Evolutionary conservation across 2,888 invertebrate species (phyloP).

Genomic region (Eulithis prunata): DNA sequence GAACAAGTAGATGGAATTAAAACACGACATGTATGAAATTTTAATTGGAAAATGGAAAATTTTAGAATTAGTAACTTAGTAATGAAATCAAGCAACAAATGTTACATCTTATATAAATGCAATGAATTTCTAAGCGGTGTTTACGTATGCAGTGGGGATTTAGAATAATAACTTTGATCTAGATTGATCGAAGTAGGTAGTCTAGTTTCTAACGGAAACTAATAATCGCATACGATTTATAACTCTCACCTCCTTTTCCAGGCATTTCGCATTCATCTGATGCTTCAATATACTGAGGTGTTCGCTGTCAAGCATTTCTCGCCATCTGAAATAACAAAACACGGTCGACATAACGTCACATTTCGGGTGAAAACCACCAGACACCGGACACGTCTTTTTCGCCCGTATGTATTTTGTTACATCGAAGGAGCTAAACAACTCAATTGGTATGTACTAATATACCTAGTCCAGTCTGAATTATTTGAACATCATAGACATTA

Average conservation of each 20-base stretch:
- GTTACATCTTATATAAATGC: neutral
- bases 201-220: slow-evolving; percentile 33
- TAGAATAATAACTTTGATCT: slow-evolving; percentile 8
- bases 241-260: slow-evolving; percentile 66
- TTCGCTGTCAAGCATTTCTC: slow-evolving; percentile 71
- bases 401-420: no score
- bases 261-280: slow-evolving; percentile 72
- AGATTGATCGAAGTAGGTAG: slow-evolving; percentile 8
- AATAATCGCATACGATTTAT: slow-evolving; percentile 23
- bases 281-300: slow-evolving; percentile 72
- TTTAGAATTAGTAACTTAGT: neutral
- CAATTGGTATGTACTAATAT: no score
- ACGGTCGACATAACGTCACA: neutral
- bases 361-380: no score
- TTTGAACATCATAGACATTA: no score
- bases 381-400: no score
- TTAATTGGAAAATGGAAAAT: neutral
- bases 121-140: slow-evolving; percentile 7
- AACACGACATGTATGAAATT: slow-evolving; percentile 25
- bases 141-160: slow-evolving; percentile 6
- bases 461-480: no score
- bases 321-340: slow-evolving; percentile 62
- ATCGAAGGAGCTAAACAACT: no score
- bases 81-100: slow-evolving; percentile 1
- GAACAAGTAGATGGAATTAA: slow-evolving; percentile 29